Evolutionary conservation across 2,113 vertebrate genomes (phyloP).

Genomic region (Myrmecophaga tridactyla): DNA sequence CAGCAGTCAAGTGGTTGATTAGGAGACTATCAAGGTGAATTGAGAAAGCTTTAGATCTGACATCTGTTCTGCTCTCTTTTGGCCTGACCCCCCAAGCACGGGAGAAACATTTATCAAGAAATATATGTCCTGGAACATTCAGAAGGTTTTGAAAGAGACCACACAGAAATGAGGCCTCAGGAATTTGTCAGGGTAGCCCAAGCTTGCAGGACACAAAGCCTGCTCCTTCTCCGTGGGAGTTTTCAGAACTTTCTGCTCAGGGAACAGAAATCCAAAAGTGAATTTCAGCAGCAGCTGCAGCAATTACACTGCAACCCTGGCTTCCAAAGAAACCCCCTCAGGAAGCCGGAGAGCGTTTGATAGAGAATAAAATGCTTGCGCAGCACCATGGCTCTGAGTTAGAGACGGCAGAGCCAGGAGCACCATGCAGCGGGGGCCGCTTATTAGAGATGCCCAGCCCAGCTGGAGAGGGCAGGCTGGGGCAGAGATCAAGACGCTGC

Average conservation of each 20-base stretch:
- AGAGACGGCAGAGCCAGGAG: neutral
- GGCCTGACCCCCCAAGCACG: slow-evolving; percentile 47
- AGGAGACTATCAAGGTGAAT: neutral
- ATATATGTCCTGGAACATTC: slow-evolving; percentile 45
- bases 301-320: slow-evolving; percentile 26
- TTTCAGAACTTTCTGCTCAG: slow-evolving; percentile 50
- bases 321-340: slow-evolving; percentile 29
- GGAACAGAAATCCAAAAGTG: slow-evolving; percentile 10
- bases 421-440: neutral
- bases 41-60: slow-evolving; percentile 49
- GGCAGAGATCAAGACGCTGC: neutral
- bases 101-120: slow-evolving; percentile 48
- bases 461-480: slow-evolving; percentile 4
- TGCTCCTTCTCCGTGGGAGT: neutral
- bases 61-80: slow-evolving; percentile 65
- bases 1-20: slow-evolving; percentile 7
- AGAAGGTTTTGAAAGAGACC: slow-evolving; percentile 64
- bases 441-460: slow-evolving; percentile 41
- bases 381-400: neutral
- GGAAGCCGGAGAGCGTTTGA: slow-evolving; percentile 16
- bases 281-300: slow-evolving; percentile 45
- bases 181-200: slow-evolving; percentile 13
- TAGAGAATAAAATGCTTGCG: neutral
- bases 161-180: slow-evolving; percentile 60
- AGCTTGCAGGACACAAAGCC: neutral